These are phyloP conservation scores for Hozukius guyotensis DNA, from an alignment of 2,797 vertebrate species.

Conservation along the genomic window DNA sequence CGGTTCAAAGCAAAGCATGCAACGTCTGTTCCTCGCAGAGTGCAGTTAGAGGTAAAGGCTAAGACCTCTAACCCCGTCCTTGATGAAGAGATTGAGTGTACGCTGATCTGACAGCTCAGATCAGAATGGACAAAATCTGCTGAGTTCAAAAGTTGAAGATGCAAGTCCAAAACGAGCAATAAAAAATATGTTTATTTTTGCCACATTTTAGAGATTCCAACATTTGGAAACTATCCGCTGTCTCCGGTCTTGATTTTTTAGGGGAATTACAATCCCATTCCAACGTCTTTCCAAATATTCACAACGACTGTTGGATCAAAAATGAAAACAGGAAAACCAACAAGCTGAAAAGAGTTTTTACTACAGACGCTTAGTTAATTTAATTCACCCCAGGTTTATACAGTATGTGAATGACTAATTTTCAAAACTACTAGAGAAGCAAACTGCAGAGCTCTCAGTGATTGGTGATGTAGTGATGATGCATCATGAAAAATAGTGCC, in stretches of 20 bases:
- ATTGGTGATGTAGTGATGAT: constrained; percentile 30
- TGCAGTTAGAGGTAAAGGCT: constrained; percentile 44
- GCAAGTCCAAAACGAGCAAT: constrained; percentile 4
- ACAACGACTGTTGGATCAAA: constrained; percentile 2
- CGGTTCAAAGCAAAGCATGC: constrained; percentile 52
- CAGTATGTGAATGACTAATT: constrained; percentile 17
- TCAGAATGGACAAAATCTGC: constrained; percentile 32
- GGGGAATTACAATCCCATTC: constrained; percentile 24
- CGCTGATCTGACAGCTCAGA: constrained; percentile 43
- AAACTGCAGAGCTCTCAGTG: background rate
- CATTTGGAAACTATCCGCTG: constrained; percentile 33
- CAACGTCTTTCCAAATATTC: constrained; percentile 24
- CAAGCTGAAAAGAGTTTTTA: background rate
- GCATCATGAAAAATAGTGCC: constrained; percentile 39
- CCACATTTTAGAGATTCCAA: constrained; percentile 21
- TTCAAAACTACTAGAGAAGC: background rate
- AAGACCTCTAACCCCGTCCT: constrained; percentile 44
- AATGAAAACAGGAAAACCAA: constrained; percentile 39
- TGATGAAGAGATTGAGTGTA: constrained; percentile 36
- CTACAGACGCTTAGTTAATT: background rate
- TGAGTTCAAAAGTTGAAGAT: constrained; percentile 50
- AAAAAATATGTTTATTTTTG: constrained; percentile 25
- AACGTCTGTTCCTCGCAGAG: constrained; percentile 38
- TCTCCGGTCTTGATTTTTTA: constrained; percentile 16
- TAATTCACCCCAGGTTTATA: constrained; percentile 7